Evolutionary conservation across 2,888 invertebrate genomes (phyloP).

Genomic region (Fragum sueziense): DNA sequence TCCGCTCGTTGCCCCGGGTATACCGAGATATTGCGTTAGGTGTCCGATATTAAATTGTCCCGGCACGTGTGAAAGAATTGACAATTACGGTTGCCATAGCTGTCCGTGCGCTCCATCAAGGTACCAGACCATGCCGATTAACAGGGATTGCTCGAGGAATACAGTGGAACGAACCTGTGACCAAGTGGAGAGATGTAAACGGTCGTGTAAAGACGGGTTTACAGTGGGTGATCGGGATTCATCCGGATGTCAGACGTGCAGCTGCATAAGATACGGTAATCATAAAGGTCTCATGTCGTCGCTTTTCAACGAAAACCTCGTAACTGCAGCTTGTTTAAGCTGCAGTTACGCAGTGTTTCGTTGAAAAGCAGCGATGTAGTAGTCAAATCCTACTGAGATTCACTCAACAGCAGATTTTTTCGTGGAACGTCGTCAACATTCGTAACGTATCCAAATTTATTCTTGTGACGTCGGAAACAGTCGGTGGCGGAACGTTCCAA

Average conservation of each 20-base stretch:
- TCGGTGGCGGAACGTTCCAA: too few relatives aligned
- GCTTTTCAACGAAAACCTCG: too few relatives aligned
- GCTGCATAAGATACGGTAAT: constrained; percentile 44
- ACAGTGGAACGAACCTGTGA: constrained; percentile 25
- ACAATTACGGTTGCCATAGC: constrained; percentile 56
- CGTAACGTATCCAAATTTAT: too few relatives aligned
- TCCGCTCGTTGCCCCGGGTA: constrained; percentile 51
- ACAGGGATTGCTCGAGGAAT: constrained; percentile 26
- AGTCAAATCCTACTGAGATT: too few relatives aligned
- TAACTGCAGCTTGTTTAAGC: too few relatives aligned
- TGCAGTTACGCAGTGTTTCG: too few relatives aligned
- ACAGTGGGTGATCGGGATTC: constrained; percentile 37
- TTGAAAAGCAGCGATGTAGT: too few relatives aligned
- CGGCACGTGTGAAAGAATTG: constrained; percentile 48
- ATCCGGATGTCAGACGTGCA: constrained; percentile 50
- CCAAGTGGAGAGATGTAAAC: constrained; percentile 50
- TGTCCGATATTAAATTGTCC: constrained; percentile 56
- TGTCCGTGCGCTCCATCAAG: constrained; percentile 59
- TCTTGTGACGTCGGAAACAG: too few relatives aligned
- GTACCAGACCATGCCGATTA: constrained; percentile 49
- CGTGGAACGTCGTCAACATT: too few relatives aligned
- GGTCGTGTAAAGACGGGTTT: constrained; percentile 50
- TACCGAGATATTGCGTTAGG: constrained; percentile 58
- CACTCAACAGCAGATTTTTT: too few relatives aligned
- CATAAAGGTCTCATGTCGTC: too few relatives aligned